A percentile compares a stretch with the other conserved stretches of the same genome.
These are phyloP conservation scores for Montipora foliosa DNA, from an alignment of 64 coral and sea anemone species.

Conservation along the genomic window DNA sequence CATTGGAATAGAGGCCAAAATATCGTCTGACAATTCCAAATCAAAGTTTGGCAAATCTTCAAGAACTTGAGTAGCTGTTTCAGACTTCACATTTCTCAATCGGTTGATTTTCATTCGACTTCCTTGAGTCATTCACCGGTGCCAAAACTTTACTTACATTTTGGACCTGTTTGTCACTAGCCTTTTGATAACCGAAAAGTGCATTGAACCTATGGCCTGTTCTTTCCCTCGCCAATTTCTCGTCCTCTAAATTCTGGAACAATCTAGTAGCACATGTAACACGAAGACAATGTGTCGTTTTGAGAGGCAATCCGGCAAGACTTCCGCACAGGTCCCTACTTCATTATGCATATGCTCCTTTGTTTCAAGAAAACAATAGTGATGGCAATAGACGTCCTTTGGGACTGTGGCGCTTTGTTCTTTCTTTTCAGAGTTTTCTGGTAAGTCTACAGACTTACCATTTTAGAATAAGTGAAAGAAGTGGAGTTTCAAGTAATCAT, in stretches of 20 bases:
- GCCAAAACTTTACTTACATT: not conserved
- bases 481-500: too few species aligned
- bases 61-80: constrained; percentile 4
- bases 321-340: too few species aligned
- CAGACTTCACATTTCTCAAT: constrained; percentile 2
- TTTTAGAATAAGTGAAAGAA: too few species aligned
- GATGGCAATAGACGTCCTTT: too few species aligned
- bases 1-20: not conserved
- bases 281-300: constrained; percentile 7
- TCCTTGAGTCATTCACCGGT: not conserved
- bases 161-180: constrained; percentile 28
- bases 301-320: constrained; percentile 2
- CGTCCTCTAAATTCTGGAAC: not conserved
- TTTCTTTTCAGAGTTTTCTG: not conserved
- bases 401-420: too few species aligned
- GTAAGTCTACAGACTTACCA: too few species aligned
- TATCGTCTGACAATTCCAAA: constrained; percentile 1
- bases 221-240: constrained; percentile 24
- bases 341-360: too few species aligned
- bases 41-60: not conserved
- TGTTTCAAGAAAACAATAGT: too few species aligned
- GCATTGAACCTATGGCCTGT: constrained; percentile 2
- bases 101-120: not conserved
- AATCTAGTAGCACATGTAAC: constrained; percentile 12
- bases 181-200: constrained; percentile 25